phyloP scores from a whole-genome alignment of 2,888 invertebrate species.

The Omphaloscelis lunosa region DNA sequence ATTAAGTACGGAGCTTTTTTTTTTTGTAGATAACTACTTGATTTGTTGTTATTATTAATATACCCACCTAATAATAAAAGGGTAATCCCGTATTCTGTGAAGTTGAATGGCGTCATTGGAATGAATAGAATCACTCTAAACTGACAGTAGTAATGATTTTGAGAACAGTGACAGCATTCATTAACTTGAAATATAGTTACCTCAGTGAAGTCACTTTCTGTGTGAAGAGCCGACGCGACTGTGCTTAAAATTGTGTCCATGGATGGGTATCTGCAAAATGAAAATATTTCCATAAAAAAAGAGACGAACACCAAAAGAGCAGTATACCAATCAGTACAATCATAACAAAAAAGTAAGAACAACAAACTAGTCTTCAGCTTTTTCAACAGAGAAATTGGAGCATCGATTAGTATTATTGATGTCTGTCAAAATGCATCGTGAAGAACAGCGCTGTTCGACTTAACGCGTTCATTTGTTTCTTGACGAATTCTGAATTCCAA shows the following conservation, averaged over 20 bases:
- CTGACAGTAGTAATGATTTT: background rate
- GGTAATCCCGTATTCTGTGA: background rate
- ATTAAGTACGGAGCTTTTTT: background rate
- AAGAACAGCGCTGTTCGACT: background rate
- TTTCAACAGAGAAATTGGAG: conserved; percentile 10
- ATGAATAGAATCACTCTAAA: background rate
- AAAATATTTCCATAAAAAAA: background rate
- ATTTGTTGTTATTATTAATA: background rate
- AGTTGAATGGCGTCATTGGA: background rate
- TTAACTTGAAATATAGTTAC: conserved; percentile 71
- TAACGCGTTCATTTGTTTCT: too few species aligned
- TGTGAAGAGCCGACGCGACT: conserved; percentile 77
- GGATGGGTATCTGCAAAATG: conserved; percentile 77
- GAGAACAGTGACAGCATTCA: background rate
- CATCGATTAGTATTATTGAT: conserved; percentile 13
- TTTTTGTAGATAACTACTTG: too few species aligned
- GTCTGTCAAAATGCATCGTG: conserved; percentile 8
- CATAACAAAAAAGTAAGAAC: conserved; percentile 12
- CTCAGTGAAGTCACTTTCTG: conserved; percentile 78
- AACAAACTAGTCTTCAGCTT: conserved; percentile 10
- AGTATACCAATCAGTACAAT: conserved; percentile 9
- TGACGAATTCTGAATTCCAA: too few species aligned
- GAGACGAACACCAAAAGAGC: background rate
- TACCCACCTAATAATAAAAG: background rate
- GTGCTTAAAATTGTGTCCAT: conserved; percentile 78